These are phyloP conservation scores for Aproaerema taeniolella DNA, from an alignment of 2,888 invertebrate genomes.

Conservation along the genomic window DNA sequence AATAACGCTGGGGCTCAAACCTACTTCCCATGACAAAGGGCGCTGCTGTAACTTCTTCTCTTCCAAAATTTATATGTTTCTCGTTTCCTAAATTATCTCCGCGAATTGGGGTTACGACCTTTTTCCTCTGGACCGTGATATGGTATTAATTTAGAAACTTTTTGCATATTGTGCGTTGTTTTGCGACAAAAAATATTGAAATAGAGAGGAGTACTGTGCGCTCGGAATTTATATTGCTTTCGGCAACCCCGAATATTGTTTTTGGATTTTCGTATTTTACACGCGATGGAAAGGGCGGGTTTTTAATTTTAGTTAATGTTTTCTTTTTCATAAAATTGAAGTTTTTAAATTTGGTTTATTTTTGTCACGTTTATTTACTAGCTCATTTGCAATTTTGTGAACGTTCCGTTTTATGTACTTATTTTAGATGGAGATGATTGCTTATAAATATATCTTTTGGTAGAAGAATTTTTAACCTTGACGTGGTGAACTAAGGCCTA, in stretches of 20 bases:
- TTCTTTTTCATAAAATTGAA: no score
- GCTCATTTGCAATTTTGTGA: no score
- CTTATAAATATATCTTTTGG: no score
- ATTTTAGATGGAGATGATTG: no score
- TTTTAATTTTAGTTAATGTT: no score
- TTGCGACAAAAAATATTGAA: background rate
- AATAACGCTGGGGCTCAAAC: slow-evolving; percentile 30
- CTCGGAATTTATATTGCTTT: slow-evolving; percentile 8
- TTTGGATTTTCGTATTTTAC: no score
- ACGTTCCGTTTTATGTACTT: no score
- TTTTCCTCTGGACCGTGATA: slow-evolving; percentile 10
- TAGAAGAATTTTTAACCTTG: no score
- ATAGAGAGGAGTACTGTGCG: background rate
- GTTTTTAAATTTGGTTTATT: no score
- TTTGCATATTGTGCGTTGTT: slow-evolving; percentile 11
- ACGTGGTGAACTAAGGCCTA: no score
- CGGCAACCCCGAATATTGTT: slow-evolving; percentile 3
- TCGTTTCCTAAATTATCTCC: slow-evolving; percentile 23
- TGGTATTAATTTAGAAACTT: slow-evolving; percentile 17
- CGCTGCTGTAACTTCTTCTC: slow-evolving; percentile 25
- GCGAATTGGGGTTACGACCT: slow-evolving; percentile 18
- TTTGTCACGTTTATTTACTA: no score
- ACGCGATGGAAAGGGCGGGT: no score
- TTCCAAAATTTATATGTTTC: slow-evolving; percentile 25
- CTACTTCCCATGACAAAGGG: slow-evolving; percentile 27